Evolutionary conservation across 1,140 invertebrate species (phyloP).

Genomic region (Spodoptera frugiperda): DNA sequence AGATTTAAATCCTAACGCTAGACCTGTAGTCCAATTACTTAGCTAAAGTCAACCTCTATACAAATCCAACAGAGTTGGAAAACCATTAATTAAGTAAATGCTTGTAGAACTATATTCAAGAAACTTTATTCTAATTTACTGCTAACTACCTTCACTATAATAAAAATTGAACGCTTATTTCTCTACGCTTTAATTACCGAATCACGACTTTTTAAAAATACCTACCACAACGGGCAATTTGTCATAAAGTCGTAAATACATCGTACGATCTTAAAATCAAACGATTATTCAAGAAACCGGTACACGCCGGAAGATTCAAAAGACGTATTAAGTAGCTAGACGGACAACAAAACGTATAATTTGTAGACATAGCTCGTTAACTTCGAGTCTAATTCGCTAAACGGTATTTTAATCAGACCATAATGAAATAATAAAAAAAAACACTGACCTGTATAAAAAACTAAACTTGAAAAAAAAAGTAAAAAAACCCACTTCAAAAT

Average conservation of each 20-base stretch:
- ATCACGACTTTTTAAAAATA: conserved; percentile 19
- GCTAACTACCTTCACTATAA: neutral
- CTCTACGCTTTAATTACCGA: neutral
- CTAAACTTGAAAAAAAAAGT: conserved; percentile 15
- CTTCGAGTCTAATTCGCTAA: conserved; percentile 10
- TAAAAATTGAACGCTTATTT: conserved; percentile 13
- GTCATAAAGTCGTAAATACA: conserved; percentile 8
- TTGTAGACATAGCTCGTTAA: conserved; percentile 31
- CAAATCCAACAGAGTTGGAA: no score
- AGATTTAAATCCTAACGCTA: no score
- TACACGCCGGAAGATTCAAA: conserved; percentile 38
- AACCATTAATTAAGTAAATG: no score
- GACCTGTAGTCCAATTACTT: no score
- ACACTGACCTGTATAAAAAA: conserved; percentile 59
- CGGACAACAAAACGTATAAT: conserved; percentile 39
- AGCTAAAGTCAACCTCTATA: no score
- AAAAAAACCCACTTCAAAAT: conserved; percentile 27
- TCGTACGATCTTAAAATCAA: conserved; percentile 37
- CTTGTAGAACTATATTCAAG: neutral
- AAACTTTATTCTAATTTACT: neutral
- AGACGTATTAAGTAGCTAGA: conserved; percentile 28
- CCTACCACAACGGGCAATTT: conserved; percentile 21
- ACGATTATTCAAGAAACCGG: conserved; percentile 37
- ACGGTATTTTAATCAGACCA: conserved; percentile 28
- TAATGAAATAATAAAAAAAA: conserved; percentile 41